Evolutionary conservation across 35 echinoderm and acorn worm genomes (phyloP), one percentile per base, ranked within the genome.

Genomic region (Hemicentrotus pulcherrimus): DNA sequence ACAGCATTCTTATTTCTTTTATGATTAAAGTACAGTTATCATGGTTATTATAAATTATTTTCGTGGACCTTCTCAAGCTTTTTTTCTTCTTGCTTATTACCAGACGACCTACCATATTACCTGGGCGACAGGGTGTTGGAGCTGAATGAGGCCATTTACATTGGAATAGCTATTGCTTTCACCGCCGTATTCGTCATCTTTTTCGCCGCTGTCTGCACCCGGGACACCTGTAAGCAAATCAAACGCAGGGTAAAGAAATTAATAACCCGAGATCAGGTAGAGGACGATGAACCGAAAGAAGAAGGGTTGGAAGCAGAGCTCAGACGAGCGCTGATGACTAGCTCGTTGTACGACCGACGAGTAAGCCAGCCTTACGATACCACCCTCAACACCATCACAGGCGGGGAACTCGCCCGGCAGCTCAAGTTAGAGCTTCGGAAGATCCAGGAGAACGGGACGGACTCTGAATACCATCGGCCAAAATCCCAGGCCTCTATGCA

Each of bases 371-470:
- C 91, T 32, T 93, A 93, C 31, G 91, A 93, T 31, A 58, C 48
- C 19, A 93, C 91, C 30, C 91, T 93, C 0, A 93, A 93, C 31
- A 93, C 91, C 47, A 93, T 93, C 91, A 93, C 91, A 18, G 91
- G 91, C 5, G 91, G 46, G 48, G 91, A 93, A 10, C 91, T 93
- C 3, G 91, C 91, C 11, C 32, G 91, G 91, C 91, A 93, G 48
- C 91, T 93, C 46, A 93, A 93, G 41, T 31, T 58, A 15, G 32
- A 93, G 48, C 48, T 93, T 12, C 46, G 46, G 48, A 32, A 93
- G 91, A 93, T 90, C 46, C 88, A 90, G 88, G 46, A 90, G 46
- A 47, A 47, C 33, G 14, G 32, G 3, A 15, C 32, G 12, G 88
- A 32, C 88, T 6, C n/a, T 4, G 88, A 11, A 1, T 22, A 90